These are phyloP conservation scores for Larimichthys polyactis DNA, from an alignment of 2,113 vertebrate species.

Conservation along the genomic window DNA sequence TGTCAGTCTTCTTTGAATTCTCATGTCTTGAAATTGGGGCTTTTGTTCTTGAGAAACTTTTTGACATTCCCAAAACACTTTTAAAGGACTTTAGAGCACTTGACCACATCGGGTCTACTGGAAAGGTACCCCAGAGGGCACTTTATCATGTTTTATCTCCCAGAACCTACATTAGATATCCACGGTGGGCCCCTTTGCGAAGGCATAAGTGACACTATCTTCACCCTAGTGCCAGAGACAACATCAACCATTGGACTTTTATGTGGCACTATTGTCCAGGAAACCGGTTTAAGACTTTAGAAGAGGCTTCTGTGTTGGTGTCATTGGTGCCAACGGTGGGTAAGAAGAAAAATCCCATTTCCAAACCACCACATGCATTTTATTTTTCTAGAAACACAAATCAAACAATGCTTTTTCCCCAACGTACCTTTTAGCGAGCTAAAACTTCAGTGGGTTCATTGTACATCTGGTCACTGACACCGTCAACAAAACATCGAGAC, in stretches of 20 bases:
- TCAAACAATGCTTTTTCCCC: neutral
- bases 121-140: neutral
- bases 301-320: neutral
- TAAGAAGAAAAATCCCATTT: neutral
- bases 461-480: constrained; percentile 18
- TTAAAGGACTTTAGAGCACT: too few relatives aligned
- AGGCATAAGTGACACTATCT: too few relatives aligned
- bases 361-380: neutral
- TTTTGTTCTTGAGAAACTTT: neutral
- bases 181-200: too few relatives aligned
- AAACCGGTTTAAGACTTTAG: neutral
- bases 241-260: too few relatives aligned
- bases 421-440: neutral
- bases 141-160: neutral
- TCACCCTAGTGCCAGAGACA: too few relatives aligned
- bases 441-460: neutral
- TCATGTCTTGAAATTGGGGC: neutral
- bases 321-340: neutral
- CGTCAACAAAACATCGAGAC: constrained; percentile 25
- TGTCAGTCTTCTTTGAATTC: neutral
- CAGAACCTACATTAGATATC: too few relatives aligned
- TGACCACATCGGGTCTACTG: neutral
- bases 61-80: neutral
- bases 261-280: too few relatives aligned
- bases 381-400: neutral